Base-by-base conservation (phyloP, 2,888 invertebrate species). In the Lucinisca nassula region DNA sequence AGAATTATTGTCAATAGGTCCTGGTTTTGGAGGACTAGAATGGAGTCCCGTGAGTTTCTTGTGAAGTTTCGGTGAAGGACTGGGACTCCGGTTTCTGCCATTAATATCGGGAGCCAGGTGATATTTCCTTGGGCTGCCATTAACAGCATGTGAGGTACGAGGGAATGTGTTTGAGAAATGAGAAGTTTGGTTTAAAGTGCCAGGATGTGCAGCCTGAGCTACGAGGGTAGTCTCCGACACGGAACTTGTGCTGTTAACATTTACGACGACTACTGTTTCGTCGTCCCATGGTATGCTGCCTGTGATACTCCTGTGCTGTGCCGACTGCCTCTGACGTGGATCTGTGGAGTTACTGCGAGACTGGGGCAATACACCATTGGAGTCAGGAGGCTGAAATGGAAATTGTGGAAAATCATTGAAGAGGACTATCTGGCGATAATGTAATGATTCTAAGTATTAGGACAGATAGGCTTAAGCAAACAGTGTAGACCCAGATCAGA, bases 1-100 rank as follows among this genome's bases (percentile, higher is more conserved):
- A 77, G 97, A 97, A 85, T 97, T 97, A 96, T 98, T 98, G 95
- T 98, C 98, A 79, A 98, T 98, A 70, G 98, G 97, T 0, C 98
- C 98, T 0, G 98, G 98, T 88, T 96, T 92, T 77, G 90, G 92
- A 27, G 93, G 92, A 1, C 87, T 58, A 2, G 67, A 67, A 4
- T 79, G 61, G 12, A 85, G 21, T 14, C 82, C 75, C 27, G 88
- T 17, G 12, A 86, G 79, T 83, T 93, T 94, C 79, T 94, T 92
- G 75, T 90, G 85, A 72, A 94, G 70, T 58, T 93, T 94, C 12
- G 95, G 95, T 17, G 94, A 95, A 14, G 93, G 92, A 81, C 93
- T 93, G 1, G 94, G 94, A 84, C 94, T 94, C 10, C 92, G 89
- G 37, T 91, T 91, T 49, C 79, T 89, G 3, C 80, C 61, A 24